These are phyloP conservation scores for Andrena cerasifolii DNA, from an alignment of 1,140 invertebrate species.

Conservation along the genomic window DNA sequence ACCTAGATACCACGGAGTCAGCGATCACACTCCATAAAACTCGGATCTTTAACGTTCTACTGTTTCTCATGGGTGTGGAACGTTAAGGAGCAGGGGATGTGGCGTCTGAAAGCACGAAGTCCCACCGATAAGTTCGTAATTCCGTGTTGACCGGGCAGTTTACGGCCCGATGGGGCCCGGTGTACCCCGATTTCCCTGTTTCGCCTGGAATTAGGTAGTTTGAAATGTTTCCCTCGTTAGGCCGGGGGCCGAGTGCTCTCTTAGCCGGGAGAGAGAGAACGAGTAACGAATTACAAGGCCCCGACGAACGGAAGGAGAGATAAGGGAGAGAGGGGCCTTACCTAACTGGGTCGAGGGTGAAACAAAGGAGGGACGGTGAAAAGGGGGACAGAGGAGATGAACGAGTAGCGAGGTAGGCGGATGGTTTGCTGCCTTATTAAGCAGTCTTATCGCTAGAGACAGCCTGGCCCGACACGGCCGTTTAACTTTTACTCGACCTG, in stretches of 20 bases:
- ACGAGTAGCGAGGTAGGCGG: slow-evolving; percentile 48
- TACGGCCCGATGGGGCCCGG: background rate
- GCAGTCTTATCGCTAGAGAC: slow-evolving; percentile 66
- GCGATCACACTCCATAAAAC: too few relatives aligned
- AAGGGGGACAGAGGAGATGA: slow-evolving; percentile 28
- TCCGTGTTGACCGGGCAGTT: slow-evolving; percentile 5
- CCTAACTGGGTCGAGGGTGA: slow-evolving; percentile 56
- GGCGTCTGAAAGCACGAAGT: background rate
- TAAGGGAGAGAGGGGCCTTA: slow-evolving; percentile 54
- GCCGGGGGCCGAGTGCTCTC: background rate
- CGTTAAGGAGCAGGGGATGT: too few relatives aligned
- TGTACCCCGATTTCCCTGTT: slow-evolving; percentile 20
- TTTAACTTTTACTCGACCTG: slow-evolving; percentile 72
- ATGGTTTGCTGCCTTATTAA: slow-evolving; percentile 68
- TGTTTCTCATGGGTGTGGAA: too few relatives aligned
- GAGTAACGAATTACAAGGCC: slow-evolving; percentile 44
- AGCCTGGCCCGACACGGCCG: slow-evolving; percentile 57
- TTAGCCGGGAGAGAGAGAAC: background rate
- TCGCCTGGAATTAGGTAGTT: slow-evolving; percentile 37
- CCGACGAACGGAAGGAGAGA: slow-evolving; percentile 28
- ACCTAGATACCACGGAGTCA: too few relatives aligned
- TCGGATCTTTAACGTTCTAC: too few relatives aligned
- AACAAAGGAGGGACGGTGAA: slow-evolving; percentile 48
- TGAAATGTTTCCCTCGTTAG: slow-evolving; percentile 50
- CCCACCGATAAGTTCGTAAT: slow-evolving; percentile 1